Base-by-base conservation (phyloP, 2,888 invertebrate species). In the Polia nebulosa region DNA sequence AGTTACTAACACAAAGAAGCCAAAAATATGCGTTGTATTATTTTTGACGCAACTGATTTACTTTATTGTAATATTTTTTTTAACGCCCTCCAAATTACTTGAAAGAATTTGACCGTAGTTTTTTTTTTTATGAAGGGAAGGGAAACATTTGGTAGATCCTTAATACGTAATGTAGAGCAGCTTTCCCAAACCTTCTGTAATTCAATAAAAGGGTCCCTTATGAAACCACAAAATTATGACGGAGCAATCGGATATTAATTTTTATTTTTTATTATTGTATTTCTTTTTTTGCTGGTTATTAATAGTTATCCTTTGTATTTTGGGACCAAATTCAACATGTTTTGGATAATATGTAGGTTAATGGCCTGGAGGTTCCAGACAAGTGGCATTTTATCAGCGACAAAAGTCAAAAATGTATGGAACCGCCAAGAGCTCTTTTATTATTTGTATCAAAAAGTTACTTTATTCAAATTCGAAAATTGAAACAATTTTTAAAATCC, bases 51-150 rank as follows among this genome's bases (percentile, higher is more conserved):
- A 11, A 6, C 5, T 17, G 32, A 20, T 45, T n/a, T 20, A 45
- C 13, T 22, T n/a, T n/a, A 41, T 3, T n/a, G n/a, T n/a, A n/a
- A n/a, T 11, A 41, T n/a, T 49, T 32, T 32, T 39, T 67, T 32
- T 29, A n/a, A 41, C 11, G 27, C 22, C 34, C 47, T 15, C 11
- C 22, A 41, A 34, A 49, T 11, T 49, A 2, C 27, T 36, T 36
- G 29, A 44, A 59, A 70, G 45, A 7, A 29, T 59, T 69, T 55
- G 41, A 59, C 13, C 22, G 63, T 47, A 15, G 1, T 0, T 27
- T n/a, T 64, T 15, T 20, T 3, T 29, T n/a, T n/a, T n/a, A 51
- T 41, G 15, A 34, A 2, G 20, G 2, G 13, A 29, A 36, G 13
- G 65, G 65, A 32, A 3, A 39, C 8, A 20, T 34, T 59, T 34